Evolutionary conservation across 2,888 invertebrate species (phyloP), one percentile per base, ranked within the genome.

Genomic region (Sturmia bella): DNA sequence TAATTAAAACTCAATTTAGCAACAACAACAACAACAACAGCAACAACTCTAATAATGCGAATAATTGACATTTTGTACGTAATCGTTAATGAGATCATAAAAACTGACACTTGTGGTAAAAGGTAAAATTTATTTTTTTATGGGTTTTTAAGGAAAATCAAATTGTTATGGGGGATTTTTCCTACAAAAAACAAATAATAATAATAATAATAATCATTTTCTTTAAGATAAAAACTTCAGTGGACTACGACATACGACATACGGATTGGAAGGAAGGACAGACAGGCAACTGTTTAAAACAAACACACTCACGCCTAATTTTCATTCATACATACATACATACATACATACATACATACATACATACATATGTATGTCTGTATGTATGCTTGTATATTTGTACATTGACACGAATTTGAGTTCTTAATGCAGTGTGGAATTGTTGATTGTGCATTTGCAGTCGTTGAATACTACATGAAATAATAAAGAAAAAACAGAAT

Each of bases 1-100:
- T 77, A 77, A 70, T 78, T 78, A 57, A 78, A 72, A 64, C 3
- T 24, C n/a, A 59, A 59, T 66, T 72, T 43, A 45, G 39, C 32
- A 52, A 32, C 7, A 2, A 64, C 21, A 63, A 63, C 61, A 15
- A 27, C 32, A 52, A 32, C 7, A 2, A 64, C 21, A 63, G 54
- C 61, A 15, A 27, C 6, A n/a, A 21, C 39, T 39, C 48, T 19
- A 63, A 66, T 57, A 9, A 32, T 32, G 7, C 32, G 9, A 32
- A 41, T 52, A 78, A 72, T 43, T 72, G 72, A 72, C 72, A 78
- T 24, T 78, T 72, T 12, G 63, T 56, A 63, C 45, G 37, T 48
- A 63, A 45, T 17, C 37, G 37, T 63, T 56, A 74, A 74, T 56
- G 64, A 74, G 63, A 43, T 63, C 39, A 61, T 61, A 52, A 61